Base-by-base conservation (phyloP, 2,888 invertebrate species). In the Thysanoteuthis rhombus region DNA sequence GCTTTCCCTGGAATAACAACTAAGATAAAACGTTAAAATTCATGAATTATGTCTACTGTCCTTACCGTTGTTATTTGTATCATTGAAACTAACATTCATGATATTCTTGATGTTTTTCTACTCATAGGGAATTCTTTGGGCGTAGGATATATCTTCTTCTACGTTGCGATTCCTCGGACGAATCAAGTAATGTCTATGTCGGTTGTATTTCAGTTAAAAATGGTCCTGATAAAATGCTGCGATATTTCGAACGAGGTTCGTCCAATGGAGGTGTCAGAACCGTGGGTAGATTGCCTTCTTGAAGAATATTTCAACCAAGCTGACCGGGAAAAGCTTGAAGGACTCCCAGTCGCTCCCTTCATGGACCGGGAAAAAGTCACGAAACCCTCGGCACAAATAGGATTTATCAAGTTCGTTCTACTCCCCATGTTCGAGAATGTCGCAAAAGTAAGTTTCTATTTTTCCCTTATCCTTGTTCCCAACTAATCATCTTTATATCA, bases 221-320 rank as follows among this genome's bases (percentile, higher is more conserved):
- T 97, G 97, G 97, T 97, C 39, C 95, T 97, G 92, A 97, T 97
- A 94, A 97, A 97, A 95, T 97, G 97, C 93, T 97, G 97, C 95
- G 97, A 97, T 95, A 97, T 97, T 28, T 97, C 97, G 19, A 97
- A 97, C 94, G 97, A 97, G 94, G 97, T 97, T 4, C 95, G 97
- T 75, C 97, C 97, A 8, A 96, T 96, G 96, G 97, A 97, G 93
- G 97, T 97, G 0, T 97, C 97, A 0, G 97, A 97, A 75, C 97
- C 97, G 0, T 97, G 97, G 97, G 96, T 97, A 0, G 97, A 97
- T 94, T 97, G 97, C 94, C 95, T 97, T 16, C 95, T 97, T 91
- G 97, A 97, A 94, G 97, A 97, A 94, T 97, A 97, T 94, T 97
- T 97, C 94, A 97, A 97, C 94, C 97, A 97, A 97, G 97, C 97